Conservation (phyloP, 2,888 invertebrate genomes). For the Drosophila kambysellisi region DNA sequence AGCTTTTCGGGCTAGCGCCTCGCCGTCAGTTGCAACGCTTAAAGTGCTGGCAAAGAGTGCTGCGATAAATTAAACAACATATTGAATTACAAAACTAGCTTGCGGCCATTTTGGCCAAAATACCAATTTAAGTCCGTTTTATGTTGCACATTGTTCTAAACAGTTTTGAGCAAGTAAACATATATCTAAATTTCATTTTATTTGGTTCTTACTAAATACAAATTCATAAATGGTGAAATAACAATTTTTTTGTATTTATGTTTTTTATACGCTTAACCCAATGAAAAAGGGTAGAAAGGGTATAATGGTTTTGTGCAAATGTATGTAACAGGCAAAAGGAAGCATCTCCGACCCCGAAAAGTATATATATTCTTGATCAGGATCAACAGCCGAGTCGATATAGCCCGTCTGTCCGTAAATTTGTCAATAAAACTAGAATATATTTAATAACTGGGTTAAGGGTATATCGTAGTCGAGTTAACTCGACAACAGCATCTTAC, state of each 20-base stretch:
- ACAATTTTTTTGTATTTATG: not conserved
- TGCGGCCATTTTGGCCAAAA: not conserved
- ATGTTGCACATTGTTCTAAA: not conserved
- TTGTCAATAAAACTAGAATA: too few species aligned
- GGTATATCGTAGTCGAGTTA: too few species aligned
- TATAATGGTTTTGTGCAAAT: too few species aligned
- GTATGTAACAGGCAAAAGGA: too few species aligned
- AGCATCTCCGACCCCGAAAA: too few species aligned
- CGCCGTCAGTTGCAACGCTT: slow-evolving; percentile 37
- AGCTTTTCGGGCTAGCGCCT: slow-evolving; percentile 37
- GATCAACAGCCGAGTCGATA: too few species aligned
- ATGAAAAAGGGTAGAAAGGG: too few species aligned
- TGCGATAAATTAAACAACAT: slow-evolving; percentile 10
- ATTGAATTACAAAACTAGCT: slow-evolving; percentile 4
- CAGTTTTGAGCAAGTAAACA: not conserved
- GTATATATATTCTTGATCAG: too few species aligned
- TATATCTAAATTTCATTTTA: not conserved
- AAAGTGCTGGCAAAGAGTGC: slow-evolving; percentile 13
- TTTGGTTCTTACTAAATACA: not conserved
- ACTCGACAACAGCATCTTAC: too few species aligned
- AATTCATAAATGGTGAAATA: not conserved
- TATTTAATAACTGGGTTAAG: too few species aligned
- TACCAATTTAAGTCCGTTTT: not conserved
- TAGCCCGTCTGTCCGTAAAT: too few species aligned
- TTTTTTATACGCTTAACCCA: not conserved